Conservation (phyloP, 2,888 invertebrate genomes). For the Conus canariensis region DNA sequence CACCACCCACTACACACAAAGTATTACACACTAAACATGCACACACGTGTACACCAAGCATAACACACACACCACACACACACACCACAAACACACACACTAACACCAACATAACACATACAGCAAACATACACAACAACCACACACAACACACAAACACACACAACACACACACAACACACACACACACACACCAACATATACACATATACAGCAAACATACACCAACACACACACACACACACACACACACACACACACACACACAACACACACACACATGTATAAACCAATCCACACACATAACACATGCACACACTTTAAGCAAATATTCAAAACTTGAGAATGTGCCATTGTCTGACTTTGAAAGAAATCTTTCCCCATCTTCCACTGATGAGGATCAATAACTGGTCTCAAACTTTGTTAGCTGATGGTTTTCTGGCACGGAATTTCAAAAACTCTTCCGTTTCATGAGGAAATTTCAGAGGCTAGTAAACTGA, state of each 20-base stretch:
- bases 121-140: background rate
- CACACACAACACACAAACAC: background rate
- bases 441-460: too few species aligned
- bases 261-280: background rate
- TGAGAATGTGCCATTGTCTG: too few species aligned
- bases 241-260: background rate
- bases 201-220: background rate
- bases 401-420: too few species aligned
- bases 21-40: background rate
- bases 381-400: too few species aligned
- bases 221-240: background rate
- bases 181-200: background rate
- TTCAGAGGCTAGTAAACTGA: too few species aligned
- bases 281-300: too few species aligned
- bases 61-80: background rate
- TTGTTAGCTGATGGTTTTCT: too few species aligned
- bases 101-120: background rate
- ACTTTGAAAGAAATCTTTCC: too few species aligned
- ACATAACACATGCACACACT: too few species aligned
- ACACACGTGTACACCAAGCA: background rate
- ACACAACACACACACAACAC: background rate
- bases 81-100: background rate
- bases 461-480: too few species aligned
- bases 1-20: background rate
- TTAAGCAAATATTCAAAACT: too few species aligned